A percentile compares a stretch with the other conserved stretches of the same genome.
These are phyloP conservation scores for Noctua comes DNA, from an alignment of 2,888 invertebrate genomes.

Conservation along the genomic window DNA sequence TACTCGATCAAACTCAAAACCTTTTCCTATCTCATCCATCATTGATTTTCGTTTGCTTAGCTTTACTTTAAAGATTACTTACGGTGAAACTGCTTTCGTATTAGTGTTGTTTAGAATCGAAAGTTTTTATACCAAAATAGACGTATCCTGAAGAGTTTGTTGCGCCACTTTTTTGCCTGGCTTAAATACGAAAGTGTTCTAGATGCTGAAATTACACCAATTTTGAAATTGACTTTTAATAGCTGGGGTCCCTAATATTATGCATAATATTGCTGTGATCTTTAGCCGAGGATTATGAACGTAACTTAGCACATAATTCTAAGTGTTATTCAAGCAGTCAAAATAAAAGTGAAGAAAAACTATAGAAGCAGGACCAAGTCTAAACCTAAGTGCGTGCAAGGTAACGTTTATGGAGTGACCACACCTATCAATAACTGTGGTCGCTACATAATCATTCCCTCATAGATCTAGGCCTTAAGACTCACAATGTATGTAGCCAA, in stretches of 20 bases:
- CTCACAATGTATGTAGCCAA: neutral
- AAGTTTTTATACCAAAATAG: neutral
- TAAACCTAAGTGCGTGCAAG: neutral
- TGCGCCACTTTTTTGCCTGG: neutral
- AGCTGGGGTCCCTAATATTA: too few relatives aligned
- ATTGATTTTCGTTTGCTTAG: slow-evolving; percentile 6
- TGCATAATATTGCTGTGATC: neutral
- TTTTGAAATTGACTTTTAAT: too few relatives aligned
- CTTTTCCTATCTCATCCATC: neutral
- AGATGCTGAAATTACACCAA: too few relatives aligned
- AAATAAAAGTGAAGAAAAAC: neutral
- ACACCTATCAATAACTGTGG: neutral
- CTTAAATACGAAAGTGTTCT: neutral
- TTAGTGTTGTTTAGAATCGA: neutral
- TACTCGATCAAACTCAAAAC: slow-evolving; percentile 9
- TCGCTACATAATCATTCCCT: neutral
- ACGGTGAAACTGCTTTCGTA: neutral
- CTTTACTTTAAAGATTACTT: neutral
- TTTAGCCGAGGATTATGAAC: neutral
- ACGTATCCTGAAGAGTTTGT: neutral
- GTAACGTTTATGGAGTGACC: neutral
- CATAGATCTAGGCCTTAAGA: neutral
- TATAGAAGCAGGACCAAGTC: neutral
- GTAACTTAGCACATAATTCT: neutral
- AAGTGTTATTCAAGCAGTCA: neutral